Base-by-base conservation (phyloP, 2,888 invertebrate species). In the Sycophila texana region DNA sequence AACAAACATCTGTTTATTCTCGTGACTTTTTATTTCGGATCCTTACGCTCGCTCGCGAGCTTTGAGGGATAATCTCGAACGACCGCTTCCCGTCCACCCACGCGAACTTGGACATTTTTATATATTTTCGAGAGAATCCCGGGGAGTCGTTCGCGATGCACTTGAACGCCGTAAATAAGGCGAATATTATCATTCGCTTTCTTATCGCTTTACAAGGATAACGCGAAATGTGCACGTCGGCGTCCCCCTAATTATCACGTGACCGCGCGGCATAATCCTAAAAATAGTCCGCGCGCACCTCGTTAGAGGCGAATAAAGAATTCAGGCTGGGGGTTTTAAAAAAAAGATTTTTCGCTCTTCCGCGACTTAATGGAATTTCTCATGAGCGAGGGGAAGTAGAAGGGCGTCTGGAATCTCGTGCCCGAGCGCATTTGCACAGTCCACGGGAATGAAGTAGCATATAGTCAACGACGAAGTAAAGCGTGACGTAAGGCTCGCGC, bases 221-320 rank as follows among this genome's bases (percentile, higher is more conserved):
- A 58, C 16, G n/a, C 30, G n/a, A 53, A 53, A 14, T 4, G 14
- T 14, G 16, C 53, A n/a, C 53, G 47, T 16, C 57, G 58, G 22
- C 58, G 57, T 47, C 58, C 70, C 16, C 47, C 74, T 55, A 73
- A 77, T 77, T 73, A 68, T 73, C 63, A 51, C 63, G 79, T 73
- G 76, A 68, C 67, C 68, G 1, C 14, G n/a, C 39, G 26, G 67
- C 63, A 16, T 77, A 47, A 74, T 49, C 53, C 74, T 80, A 77
- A 77, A 80, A 70, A 80, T 80, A 80, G 47, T 47, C 39, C 5
- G 20, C 53, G 20, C 53, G 63, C 53, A 20, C 16, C 58, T 74
- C 73, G 74, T 80, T 74, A 65, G 26, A 66, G 39, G 13, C 53
- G 16, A 66, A 77, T 74, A 16, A 77, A 58, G 77, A 74, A 77